These are phyloP conservation scores for Megalopta genalis DNA, from an alignment of 1,140 invertebrate species.

Conservation along the genomic window DNA sequence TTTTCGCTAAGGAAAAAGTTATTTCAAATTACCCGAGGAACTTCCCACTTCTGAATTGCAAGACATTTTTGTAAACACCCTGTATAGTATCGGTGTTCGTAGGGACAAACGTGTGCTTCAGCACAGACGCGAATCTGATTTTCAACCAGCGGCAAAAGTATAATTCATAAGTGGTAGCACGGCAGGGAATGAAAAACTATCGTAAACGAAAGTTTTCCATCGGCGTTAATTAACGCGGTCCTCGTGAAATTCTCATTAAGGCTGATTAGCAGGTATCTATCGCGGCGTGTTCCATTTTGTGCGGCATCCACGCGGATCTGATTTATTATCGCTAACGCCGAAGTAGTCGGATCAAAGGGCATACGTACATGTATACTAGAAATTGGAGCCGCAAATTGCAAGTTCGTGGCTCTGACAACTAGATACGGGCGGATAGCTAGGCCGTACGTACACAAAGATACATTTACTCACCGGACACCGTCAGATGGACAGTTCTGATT, in stretches of 20 bases:
- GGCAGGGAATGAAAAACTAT: too few species aligned
- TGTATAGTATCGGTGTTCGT: too few species aligned
- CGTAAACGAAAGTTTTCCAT: too few species aligned
- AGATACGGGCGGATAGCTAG: slow-evolving; percentile 25
- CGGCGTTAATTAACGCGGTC: neutral
- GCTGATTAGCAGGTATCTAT: slow-evolving; percentile 20
- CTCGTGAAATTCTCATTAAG: slow-evolving; percentile 24
- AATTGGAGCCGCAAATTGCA: slow-evolving; percentile 49
- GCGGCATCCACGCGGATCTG: slow-evolving; percentile 13
- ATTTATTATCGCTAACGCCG: slow-evolving; percentile 56
- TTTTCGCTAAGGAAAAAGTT: too few species aligned
- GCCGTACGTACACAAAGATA: slow-evolving; percentile 22
- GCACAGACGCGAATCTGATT: too few species aligned
- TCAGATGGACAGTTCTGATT: slow-evolving; percentile 86
- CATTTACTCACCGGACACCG: slow-evolving; percentile 86
- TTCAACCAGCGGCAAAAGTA: too few species aligned
- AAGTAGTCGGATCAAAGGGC: slow-evolving; percentile 54
- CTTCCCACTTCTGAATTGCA: too few species aligned
- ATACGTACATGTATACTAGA: slow-evolving; percentile 51
- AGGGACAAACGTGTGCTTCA: too few species aligned
- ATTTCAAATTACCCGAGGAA: too few species aligned
- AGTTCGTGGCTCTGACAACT: slow-evolving; percentile 42
- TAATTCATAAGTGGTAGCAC: too few species aligned
- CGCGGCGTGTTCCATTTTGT: neutral
- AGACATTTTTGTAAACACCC: too few species aligned